Percentiles rank a stretch among this genome's conserved stretches.
Conservation (phyloP, 1,140 invertebrate genomes). For the Panagrolaimus sp. region DNA sequence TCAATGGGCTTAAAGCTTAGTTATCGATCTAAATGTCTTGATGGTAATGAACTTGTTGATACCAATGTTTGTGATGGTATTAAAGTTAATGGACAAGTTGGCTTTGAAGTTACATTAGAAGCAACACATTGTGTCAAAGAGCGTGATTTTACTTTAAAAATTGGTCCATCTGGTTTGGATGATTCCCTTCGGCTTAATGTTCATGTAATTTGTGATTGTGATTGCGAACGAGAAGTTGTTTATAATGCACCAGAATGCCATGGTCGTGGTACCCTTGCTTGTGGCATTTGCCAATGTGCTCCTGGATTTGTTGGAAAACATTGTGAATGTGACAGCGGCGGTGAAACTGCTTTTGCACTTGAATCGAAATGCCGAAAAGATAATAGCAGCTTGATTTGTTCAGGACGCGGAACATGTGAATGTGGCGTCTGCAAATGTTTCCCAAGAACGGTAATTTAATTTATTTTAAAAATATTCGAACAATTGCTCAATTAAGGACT, state of each 20-base stretch:
- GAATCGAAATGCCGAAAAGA: slow-evolving; percentile 53
- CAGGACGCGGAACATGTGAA: slow-evolving; percentile 67
- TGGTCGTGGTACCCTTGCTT: slow-evolving; percentile 64
- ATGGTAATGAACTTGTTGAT: slow-evolving; percentile 58
- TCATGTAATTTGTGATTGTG: slow-evolving; percentile 62
- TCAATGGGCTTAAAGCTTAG: slow-evolving; percentile 75
- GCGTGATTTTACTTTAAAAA: slow-evolving; percentile 64
- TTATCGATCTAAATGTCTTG: slow-evolving; percentile 80
- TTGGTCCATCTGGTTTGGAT: slow-evolving; percentile 61
- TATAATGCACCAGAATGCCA: slow-evolving; percentile 46
- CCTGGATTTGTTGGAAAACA: slow-evolving; percentile 71
- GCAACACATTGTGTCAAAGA: slow-evolving; percentile 64
- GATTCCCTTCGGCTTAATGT: slow-evolving; percentile 60
- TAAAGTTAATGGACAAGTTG: slow-evolving; percentile 70
- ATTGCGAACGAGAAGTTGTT: slow-evolving; percentile 58
- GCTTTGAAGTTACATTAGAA: slow-evolving; percentile 62
- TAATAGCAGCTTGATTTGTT: slow-evolving; percentile 59
- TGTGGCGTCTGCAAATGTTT: slow-evolving; percentile 63
- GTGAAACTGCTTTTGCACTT: slow-evolving; percentile 51
- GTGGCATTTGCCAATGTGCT: slow-evolving; percentile 80
- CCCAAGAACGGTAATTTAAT: slow-evolving; percentile 41
- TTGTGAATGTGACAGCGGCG: slow-evolving; percentile 72
- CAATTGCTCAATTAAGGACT: neutral
- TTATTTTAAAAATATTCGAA: neutral
- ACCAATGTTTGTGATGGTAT: slow-evolving; percentile 71